A percentile compares a stretch with the other conserved stretches of the same genome.
phyloP scores from a whole-genome alignment of 23 tunicate genomes.

The Aplidium turbinatum region DNA sequence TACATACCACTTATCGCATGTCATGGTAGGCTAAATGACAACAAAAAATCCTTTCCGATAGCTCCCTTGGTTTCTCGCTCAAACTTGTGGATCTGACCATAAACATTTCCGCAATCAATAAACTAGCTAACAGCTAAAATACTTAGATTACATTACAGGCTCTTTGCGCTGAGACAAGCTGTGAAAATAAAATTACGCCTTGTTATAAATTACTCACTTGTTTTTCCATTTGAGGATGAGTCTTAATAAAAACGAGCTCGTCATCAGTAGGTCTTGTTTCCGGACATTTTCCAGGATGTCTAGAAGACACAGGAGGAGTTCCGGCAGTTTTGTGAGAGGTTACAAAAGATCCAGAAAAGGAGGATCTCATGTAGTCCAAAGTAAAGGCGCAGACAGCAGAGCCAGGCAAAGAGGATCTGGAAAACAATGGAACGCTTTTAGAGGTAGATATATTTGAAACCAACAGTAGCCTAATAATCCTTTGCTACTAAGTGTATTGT shows the following conservation, averaged over 20 bases:
- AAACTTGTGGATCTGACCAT: too few species aligned
- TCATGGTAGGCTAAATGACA: too few species aligned
- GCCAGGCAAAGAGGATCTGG: conserved; percentile 73
- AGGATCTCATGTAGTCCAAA: conserved; percentile 31
- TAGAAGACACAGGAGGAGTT: conserved; percentile 24
- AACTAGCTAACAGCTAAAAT: too few species aligned
- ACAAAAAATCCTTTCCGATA: too few species aligned
- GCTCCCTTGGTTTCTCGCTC: too few species aligned
- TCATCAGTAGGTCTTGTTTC: conserved; percentile 36
- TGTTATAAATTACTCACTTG: conserved; percentile 32
- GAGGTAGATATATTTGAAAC: too few species aligned
- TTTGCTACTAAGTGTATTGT: too few species aligned
- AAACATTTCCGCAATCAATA: too few species aligned
- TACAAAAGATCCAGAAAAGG: conserved; percentile 48
- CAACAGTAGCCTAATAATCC: too few species aligned
- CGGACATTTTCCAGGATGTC: conserved; percentile 75
- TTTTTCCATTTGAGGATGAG: conserved; percentile 67
- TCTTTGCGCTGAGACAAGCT: background rate
- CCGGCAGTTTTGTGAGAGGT: background rate
- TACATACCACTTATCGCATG: too few species aligned
- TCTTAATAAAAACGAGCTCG: conserved; percentile 67
- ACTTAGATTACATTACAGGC: background rate
- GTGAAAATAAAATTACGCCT: background rate
- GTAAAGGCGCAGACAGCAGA: conserved; percentile 76
- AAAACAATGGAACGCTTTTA: background rate